Percentiles rank a stretch among this genome's conserved stretches.
Conservation (phyloP, 2,113 vertebrate genomes). For the Trichomycterus rosablanca region DNA sequence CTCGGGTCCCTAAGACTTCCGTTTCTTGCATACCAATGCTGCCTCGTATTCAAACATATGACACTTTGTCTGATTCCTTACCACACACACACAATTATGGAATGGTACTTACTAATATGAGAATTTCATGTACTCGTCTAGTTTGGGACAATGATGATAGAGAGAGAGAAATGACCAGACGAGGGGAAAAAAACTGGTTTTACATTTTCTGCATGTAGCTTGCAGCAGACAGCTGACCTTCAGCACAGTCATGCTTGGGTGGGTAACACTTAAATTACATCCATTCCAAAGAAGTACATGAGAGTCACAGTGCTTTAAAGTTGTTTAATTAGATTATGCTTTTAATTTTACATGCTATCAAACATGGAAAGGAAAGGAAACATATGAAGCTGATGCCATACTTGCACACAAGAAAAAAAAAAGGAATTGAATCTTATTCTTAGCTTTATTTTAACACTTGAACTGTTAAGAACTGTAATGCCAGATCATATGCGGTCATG, state of each 20-base stretch:
- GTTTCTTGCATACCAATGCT: too few species aligned
- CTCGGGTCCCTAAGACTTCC: too few species aligned
- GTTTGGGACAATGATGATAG: too few species aligned
- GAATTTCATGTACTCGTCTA: constrained; percentile 2
- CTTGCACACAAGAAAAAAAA: constrained; percentile 11
- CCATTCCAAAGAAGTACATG: constrained; percentile 59
- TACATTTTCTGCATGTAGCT: constrained; percentile 65
- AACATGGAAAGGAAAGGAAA: constrained; percentile 32
- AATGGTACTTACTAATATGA: too few species aligned
- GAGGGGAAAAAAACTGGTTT: constrained; percentile 48
- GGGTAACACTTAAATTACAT: constrained; percentile 54
- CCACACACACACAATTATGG: too few species aligned
- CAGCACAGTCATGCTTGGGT: constrained; percentile 57
- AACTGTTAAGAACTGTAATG: too few species aligned
- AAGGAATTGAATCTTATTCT: too few species aligned
- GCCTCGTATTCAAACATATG: too few species aligned
- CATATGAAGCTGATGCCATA: constrained; percentile 21
- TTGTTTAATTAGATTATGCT: constrained; percentile 69
- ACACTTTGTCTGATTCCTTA: too few species aligned
- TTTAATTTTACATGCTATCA: constrained; percentile 62
- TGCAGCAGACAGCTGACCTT: constrained; percentile 67
- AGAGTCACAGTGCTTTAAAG: constrained; percentile 63
- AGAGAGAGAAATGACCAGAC: background rate
- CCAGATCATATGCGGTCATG: too few species aligned
- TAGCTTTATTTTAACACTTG: too few species aligned